Percentiles rank a stretch among this genome's conserved stretches.
Conservation (phyloP, 2,797 vertebrate genomes). For the Euthynnus affinis region DNA sequence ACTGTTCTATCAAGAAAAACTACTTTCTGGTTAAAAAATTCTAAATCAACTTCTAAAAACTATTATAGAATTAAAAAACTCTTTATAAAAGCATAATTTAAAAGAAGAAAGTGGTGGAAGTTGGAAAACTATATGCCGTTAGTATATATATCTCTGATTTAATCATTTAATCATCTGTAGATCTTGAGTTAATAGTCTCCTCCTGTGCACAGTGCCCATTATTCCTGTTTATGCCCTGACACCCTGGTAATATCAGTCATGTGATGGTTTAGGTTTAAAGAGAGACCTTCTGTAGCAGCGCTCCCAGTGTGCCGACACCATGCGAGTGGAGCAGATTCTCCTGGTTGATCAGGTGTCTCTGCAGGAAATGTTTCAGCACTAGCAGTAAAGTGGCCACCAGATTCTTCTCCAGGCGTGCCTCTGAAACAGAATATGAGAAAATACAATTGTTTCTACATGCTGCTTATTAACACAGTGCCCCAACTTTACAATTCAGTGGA, state of each 20-base stretch:
- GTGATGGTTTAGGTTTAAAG: not conserved
- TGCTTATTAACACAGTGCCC: not conserved
- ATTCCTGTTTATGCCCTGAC: not conserved
- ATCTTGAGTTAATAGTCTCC: not conserved
- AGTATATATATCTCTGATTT: not conserved
- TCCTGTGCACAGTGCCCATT: not conserved
- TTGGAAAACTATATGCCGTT: not conserved
- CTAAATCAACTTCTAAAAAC: no score
- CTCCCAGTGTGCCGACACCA: slow-evolving; percentile 90
- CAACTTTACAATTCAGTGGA: not conserved
- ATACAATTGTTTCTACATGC: not conserved
- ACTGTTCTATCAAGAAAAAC: not conserved
- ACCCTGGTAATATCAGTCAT: not conserved
- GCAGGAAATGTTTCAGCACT: slow-evolving; percentile 96
- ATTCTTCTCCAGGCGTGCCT: slow-evolving; percentile 96
- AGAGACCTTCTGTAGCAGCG: slow-evolving; percentile 93
- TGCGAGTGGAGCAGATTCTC: slow-evolving; percentile 94
- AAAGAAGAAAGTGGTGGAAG: not conserved
- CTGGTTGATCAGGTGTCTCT: slow-evolving; percentile 95
- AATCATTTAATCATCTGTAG: not conserved
- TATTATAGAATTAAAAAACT: not conserved
- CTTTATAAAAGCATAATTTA: not conserved
- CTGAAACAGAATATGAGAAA: slow-evolving; percentile 77
- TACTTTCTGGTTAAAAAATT: no score
- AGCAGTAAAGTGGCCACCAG: slow-evolving; percentile 94